Evolutionary conservation across 2,113 vertebrate genomes (phyloP), one percentile per base, ranked within the genome.

Genomic region (Baryphthengus martii): DNA sequence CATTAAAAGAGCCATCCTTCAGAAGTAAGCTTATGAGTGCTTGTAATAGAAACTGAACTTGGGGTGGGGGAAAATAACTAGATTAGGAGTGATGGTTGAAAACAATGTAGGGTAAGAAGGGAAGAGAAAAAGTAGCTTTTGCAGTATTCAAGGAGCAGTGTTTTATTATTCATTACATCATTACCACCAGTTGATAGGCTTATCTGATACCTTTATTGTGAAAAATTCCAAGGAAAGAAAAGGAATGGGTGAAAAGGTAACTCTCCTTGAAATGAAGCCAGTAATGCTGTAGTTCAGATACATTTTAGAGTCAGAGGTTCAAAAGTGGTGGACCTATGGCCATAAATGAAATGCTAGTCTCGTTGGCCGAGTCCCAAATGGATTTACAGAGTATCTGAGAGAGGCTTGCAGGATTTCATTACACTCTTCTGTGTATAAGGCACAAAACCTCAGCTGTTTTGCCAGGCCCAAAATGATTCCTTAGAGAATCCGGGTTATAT

Each of bases 1-100:
- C 80, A 97, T 99, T 95, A 99, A 99, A 97, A 99, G 99, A 97
- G 99, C 99, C 85, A 98, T 99, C 95, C 98, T 99, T 97, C 98
- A 97, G 96, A 99, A 99, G 99, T 99, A 98, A 98, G 99, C 88
- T 96, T 85, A 86, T 66, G 94, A 77, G 91, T 95, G 85, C 85
- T 93, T 91, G 86, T 97, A 88, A 85, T 86, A 88, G 93, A 79
- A 92, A 58, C 77, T 78, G 39, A 67, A 59, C 24, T 84, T 70
- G 62, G 37, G 59, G 53, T 75, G 29, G 70, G 37, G 71, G 31
- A 28, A 56, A 78, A 33, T 45, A 91, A n/a, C 24, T 21, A 44
- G 50, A 21, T 16, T 88, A 62, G 56, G 44, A 53, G 19, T 61
- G 71, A 31, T 58, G 17, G 44, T 65, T 91, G 71, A 85, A 81